Evolutionary conservation across 1,140 invertebrate genomes (phyloP).

Genomic region (Papilio xuthus): DNA sequence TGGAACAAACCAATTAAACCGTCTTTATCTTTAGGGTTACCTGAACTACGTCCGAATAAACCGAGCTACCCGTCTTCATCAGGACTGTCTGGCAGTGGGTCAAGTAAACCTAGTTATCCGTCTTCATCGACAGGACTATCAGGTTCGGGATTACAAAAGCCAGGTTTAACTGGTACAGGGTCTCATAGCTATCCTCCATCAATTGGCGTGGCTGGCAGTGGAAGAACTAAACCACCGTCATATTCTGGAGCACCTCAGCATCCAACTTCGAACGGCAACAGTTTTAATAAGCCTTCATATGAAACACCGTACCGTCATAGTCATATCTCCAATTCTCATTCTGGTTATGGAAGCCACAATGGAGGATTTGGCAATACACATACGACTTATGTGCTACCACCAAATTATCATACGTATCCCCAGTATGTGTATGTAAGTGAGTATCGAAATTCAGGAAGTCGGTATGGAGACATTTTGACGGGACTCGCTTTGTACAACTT

Average conservation of each 20-base stretch:
- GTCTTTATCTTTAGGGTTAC: slow-evolving; percentile 46
- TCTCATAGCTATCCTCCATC: slow-evolving; percentile 9
- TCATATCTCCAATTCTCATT: slow-evolving; percentile 47
- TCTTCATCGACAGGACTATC: slow-evolving; percentile 44
- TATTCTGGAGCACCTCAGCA: slow-evolving; percentile 39
- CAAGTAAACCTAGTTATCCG: slow-evolving; percentile 43
- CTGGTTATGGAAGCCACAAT: slow-evolving; percentile 42
- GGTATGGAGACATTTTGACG: slow-evolving; percentile 66
- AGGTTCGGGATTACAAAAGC: slow-evolving; percentile 40
- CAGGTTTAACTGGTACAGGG: slow-evolving; percentile 26
- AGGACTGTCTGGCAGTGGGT: slow-evolving; percentile 48
- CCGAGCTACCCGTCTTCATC: slow-evolving; percentile 49
- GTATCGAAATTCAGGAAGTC: slow-evolving; percentile 69
- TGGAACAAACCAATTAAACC: slow-evolving; percentile 43
- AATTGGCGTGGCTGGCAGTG: neutral
- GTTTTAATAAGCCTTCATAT: slow-evolving; percentile 21
- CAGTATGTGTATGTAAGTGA: slow-evolving; percentile 70
- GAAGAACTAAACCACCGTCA: slow-evolving; percentile 28
- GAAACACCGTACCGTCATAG: slow-evolving; percentile 36
- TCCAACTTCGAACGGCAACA: neutral
- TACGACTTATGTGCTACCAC: slow-evolving; percentile 40
- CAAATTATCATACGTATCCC: slow-evolving; percentile 62
- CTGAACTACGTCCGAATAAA: slow-evolving; percentile 41
- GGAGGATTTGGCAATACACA: slow-evolving; percentile 24
- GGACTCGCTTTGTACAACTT: slow-evolving; percentile 74